Evolutionary conservation across 2,797 vertebrate species (phyloP).

Genomic region (Epinephelus malabaricus): DNA sequence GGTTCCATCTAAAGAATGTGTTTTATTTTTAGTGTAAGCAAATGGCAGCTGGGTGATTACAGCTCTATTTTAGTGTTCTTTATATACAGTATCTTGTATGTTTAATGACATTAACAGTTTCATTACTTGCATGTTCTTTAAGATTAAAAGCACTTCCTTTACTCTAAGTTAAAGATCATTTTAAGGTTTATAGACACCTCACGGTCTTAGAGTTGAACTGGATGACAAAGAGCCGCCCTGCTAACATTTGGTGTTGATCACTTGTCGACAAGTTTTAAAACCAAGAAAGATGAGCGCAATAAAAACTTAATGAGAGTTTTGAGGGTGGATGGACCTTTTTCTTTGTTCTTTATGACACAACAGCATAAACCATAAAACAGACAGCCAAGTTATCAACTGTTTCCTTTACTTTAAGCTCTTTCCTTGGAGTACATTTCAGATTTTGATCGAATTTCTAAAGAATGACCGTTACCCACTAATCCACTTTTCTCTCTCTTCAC

Average conservation of each 20-base stretch:
- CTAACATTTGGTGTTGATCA: conserved; percentile 9
- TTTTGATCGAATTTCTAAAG: conserved; percentile 52
- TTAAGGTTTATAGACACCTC: background rate
- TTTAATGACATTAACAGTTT: background rate
- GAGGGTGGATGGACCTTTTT: conserved; percentile 8
- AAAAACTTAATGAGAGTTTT: conserved; percentile 28
- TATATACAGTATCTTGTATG: background rate
- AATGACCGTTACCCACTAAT: conserved; percentile 45
- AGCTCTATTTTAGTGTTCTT: background rate
- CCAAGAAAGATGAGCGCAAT: conserved; percentile 52
- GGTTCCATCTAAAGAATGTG: background rate
- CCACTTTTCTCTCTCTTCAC: conserved; percentile 53
- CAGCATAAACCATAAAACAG: conserved; percentile 39
- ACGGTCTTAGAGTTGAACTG: background rate
- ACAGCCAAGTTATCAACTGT: background rate
- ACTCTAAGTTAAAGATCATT: background rate
- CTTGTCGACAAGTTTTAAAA: conserved; percentile 34
- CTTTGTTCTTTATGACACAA: conserved; percentile 34
- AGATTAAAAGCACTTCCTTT: background rate
- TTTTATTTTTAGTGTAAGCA: background rate
- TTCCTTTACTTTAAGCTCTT: conserved; percentile 26
- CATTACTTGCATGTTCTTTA: background rate
- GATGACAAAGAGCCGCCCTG: conserved; percentile 1
- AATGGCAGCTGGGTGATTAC: background rate
- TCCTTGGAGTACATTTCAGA: conserved; percentile 42